Conservation (phyloP, 2,797 vertebrate species). For the Leptatherina wallacei region DNA sequence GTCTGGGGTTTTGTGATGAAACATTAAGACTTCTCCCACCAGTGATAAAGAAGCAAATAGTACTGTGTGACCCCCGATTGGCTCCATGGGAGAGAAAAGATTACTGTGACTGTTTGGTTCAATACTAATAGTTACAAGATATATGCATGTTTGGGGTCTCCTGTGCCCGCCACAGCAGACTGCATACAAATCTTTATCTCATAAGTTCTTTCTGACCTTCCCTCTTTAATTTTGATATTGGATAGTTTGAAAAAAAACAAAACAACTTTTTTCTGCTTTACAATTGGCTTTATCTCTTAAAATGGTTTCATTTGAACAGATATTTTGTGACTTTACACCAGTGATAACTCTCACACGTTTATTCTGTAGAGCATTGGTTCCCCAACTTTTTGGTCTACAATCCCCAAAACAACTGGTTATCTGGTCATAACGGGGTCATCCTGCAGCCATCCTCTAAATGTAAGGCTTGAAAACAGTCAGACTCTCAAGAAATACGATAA, state of each 20-base stretch:
- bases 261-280: constrained; percentile 5
- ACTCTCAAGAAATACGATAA: no score
- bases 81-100: constrained; percentile 40
- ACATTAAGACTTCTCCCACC: constrained; percentile 57
- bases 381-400: no score
- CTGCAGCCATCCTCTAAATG: no score
- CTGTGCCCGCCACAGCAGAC: constrained; percentile 33
- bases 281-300: constrained; percentile 14
- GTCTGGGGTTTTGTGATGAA: constrained; percentile 59
- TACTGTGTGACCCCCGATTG: constrained; percentile 42
- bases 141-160: constrained; percentile 53
- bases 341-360: neutral
- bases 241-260: constrained; percentile 16
- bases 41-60: constrained; percentile 67
- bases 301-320: constrained; percentile 16
- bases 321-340: neutral
- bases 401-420: no score
- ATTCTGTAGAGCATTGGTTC: neutral
- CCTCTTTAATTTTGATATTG: constrained; percentile 25
- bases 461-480: no score
- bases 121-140: constrained; percentile 35
- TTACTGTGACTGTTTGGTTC: constrained; percentile 33
- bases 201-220: constrained; percentile 30
- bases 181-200: constrained; percentile 36
- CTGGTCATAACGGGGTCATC: no score